Percentiles rank a stretch among this genome's conserved stretches.
These are phyloP conservation scores for Chloroclysta siterata DNA, from an alignment of 2,888 invertebrate genomes.

Conservation along the genomic window DNA sequence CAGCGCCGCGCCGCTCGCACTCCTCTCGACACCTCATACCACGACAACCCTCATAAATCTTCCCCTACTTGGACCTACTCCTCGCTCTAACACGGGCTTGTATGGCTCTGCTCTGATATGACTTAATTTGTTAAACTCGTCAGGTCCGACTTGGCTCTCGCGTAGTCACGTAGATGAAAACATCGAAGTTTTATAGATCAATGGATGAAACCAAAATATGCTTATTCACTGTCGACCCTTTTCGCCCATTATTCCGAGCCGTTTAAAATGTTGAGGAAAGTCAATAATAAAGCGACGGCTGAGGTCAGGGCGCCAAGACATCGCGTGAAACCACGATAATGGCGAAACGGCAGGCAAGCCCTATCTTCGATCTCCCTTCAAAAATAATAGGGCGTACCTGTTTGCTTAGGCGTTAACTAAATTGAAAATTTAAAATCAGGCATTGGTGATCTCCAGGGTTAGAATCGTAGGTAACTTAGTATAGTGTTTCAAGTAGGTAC, in stretches of 20 bases:
- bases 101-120: constrained; percentile 18
- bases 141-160: constrained; percentile 1
- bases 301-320: constrained; percentile 71
- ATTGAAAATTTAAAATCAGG: constrained; percentile 4
- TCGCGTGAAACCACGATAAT: constrained; percentile 70
- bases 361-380: constrained; percentile 60
- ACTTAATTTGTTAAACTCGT: constrained; percentile 28
- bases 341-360: constrained; percentile 63
- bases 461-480: too few relatives aligned
- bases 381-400: constrained; percentile 40
- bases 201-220: not conserved
- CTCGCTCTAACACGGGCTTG: constrained; percentile 38
- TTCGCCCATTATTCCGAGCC: constrained; percentile 47
- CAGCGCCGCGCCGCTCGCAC: constrained; percentile 39
- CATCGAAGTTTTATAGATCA: not conserved
- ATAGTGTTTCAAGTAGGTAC: too few relatives aligned
- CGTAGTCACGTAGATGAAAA: constrained; percentile 8
- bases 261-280: constrained; percentile 57
- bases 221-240: constrained; percentile 31
- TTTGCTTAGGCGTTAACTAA: constrained; percentile 22
- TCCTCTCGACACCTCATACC: constrained; percentile 26
- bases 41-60: constrained; percentile 54
- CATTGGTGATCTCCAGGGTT: too few relatives aligned
- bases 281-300: constrained; percentile 66
- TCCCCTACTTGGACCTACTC: constrained; percentile 47